phyloP scores from a whole-genome alignment of 2,113 vertebrate species.

The Vanacampus margaritifer region DNA sequence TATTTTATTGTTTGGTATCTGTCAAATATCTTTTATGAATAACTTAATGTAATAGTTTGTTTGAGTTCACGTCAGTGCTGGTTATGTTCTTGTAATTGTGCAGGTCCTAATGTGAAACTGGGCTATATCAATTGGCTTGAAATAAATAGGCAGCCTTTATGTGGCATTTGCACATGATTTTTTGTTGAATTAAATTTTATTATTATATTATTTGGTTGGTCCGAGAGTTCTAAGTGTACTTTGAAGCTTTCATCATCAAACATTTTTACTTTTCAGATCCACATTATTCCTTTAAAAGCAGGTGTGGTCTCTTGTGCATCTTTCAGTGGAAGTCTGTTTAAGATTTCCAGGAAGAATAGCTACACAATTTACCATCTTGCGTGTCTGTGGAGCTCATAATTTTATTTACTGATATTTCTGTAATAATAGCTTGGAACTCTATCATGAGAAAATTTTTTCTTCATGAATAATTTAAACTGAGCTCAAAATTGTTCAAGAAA shows the following conservation, averaged over 20 bases:
- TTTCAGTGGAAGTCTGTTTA: conserved; percentile 34
- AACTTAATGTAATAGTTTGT: neutral
- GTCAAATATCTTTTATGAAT: neutral
- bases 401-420: conserved; percentile 22
- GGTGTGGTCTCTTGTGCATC: conserved; percentile 46
- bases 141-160: conserved; percentile 33
- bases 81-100: conserved; percentile 12
- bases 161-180: conserved; percentile 46
- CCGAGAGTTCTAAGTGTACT: conserved; percentile 34
- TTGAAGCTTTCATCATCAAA: conserved; percentile 52
- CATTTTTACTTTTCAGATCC: conserved; percentile 57
- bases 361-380: conserved; percentile 24
- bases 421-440: conserved; percentile 15
- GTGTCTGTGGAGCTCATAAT: neutral
- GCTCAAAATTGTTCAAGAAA: neutral
- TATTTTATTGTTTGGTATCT: neutral
- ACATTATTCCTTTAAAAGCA: conserved; percentile 43
- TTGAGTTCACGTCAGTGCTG: neutral
- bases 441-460: neutral
- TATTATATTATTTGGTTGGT: conserved; percentile 36
- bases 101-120: conserved; percentile 47
- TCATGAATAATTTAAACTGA: neutral
- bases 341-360: conserved; percentile 42
- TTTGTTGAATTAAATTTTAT: conserved; percentile 33
- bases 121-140: conserved; percentile 12